Evolutionary conservation across 2,888 invertebrate species (phyloP).

Genomic region (Lepidocyrtinus sp.): DNA sequence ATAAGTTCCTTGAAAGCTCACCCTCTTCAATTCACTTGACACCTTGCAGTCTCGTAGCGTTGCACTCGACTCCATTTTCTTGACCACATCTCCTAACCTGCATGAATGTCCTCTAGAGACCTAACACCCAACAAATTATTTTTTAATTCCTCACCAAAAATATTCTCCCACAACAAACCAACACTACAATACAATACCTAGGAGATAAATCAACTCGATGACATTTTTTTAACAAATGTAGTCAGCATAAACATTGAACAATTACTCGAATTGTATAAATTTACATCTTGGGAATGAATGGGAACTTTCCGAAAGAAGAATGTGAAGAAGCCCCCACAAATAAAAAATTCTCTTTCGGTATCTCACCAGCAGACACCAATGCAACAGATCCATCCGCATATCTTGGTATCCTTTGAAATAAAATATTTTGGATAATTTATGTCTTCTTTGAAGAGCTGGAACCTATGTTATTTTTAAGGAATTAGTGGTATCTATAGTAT

Average conservation of each 20-base stretch:
- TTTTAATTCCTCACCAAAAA: constrained; percentile 45
- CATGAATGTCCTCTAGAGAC: neutral
- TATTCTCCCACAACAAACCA: constrained; percentile 58
- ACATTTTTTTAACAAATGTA: constrained; percentile 56
- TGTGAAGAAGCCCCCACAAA: constrained; percentile 40
- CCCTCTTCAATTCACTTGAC: neutral
- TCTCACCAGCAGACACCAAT: no score
- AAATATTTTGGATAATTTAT: constrained; percentile 48
- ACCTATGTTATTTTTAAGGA: neutral
- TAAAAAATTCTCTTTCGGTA: neutral
- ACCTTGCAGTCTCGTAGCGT: no score
- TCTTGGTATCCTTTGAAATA: neutral
- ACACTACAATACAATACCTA: constrained; percentile 27
- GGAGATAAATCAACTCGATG: constrained; percentile 57
- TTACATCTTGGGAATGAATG: constrained; percentile 43
- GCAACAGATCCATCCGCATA: constrained; percentile 14
- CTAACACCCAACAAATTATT: constrained; percentile 1
- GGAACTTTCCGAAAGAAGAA: constrained; percentile 52
- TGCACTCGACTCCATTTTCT: no score
- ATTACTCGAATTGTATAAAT: constrained; percentile 43
- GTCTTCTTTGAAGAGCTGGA: constrained; percentile 41
- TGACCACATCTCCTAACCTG: neutral
- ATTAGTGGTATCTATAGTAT: neutral
- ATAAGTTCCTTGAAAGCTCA: no score
- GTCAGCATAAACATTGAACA: constrained; percentile 47